Conservation (phyloP, 2,113 vertebrate species). For the Sebastes schlegelii region DNA sequence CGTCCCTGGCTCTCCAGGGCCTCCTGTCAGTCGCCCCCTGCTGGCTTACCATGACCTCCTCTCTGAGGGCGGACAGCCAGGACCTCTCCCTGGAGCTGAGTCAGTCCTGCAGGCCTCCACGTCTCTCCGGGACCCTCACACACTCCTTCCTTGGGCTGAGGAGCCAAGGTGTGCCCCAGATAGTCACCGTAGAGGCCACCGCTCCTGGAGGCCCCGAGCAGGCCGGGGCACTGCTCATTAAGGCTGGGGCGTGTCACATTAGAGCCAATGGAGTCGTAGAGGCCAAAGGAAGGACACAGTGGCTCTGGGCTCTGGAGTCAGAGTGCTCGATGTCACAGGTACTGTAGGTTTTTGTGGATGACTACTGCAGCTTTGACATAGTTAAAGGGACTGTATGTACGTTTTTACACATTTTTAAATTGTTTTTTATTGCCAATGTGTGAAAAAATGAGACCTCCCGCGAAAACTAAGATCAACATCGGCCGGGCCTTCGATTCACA, state of each 20-base stretch:
- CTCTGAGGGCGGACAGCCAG: conserved; percentile 76
- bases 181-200: conserved; percentile 68
- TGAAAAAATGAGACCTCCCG: too few species aligned
- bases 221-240: conserved; percentile 75
- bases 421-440: too few species aligned
- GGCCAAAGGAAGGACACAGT: conserved; percentile 59
- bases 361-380: not conserved
- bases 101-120: conserved; percentile 71
- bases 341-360: not conserved
- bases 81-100: conserved; percentile 75
- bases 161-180: conserved; percentile 78
- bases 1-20: conserved; percentile 69
- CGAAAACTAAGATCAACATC: too few species aligned
- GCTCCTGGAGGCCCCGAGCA: conserved; percentile 54
- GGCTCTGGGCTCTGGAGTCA: conserved; percentile 80
- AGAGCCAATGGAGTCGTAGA: conserved; percentile 67
- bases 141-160: conserved; percentile 80
- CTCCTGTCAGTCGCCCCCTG: conserved; percentile 73
- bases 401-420: too few species aligned
- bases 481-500: too few species aligned
- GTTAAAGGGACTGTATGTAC: too few species aligned
- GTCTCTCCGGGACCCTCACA: conserved; percentile 75
- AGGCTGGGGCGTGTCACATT: conserved; percentile 81
- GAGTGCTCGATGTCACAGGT: conserved; percentile 81
- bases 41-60: conserved; percentile 63